phyloP scores from a whole-genome alignment of 2,113 vertebrate species.

The Phrynosoma blainvillii region DNA sequence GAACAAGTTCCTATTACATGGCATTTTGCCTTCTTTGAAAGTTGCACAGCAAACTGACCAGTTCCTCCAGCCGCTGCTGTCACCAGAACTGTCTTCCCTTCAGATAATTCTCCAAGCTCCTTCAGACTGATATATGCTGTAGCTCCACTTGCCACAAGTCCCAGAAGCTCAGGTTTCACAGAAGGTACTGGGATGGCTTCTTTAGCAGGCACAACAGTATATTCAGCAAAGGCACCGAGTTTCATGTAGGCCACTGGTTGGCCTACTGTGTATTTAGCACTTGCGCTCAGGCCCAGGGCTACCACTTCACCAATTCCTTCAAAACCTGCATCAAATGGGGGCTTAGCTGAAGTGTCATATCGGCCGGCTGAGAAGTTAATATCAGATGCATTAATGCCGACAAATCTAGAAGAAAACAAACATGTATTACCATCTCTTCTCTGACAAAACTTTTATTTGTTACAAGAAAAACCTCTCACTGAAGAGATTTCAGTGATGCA shows the following conservation, averaged over 20 bases:
- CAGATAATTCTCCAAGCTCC: slow-evolving; percentile 82
- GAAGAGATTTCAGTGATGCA: background rate
- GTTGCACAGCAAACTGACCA: slow-evolving; percentile 91
- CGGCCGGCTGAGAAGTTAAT: slow-evolving; percentile 92
- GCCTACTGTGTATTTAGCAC: slow-evolving; percentile 82
- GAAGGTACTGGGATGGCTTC: slow-evolving; percentile 78
- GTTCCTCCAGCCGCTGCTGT: slow-evolving; percentile 91
- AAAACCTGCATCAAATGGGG: slow-evolving; percentile 89
- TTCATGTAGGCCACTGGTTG: slow-evolving; percentile 86
- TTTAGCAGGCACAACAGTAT: slow-evolving; percentile 83
- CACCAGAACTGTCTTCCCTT: slow-evolving; percentile 88
- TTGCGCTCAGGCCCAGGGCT: slow-evolving; percentile 89
- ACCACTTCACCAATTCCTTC: slow-evolving; percentile 93
- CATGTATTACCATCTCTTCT: slow-evolving; percentile 54
- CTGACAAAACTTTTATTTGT: background rate
- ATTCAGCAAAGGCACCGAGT: slow-evolving; percentile 89
- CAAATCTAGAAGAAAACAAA: slow-evolving; percentile 84
- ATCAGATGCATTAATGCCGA: slow-evolving; percentile 93
- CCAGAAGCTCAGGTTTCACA: slow-evolving; percentile 83
- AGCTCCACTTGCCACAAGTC: slow-evolving; percentile 86
- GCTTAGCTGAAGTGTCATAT: slow-evolving; percentile 83
- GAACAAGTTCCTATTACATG: slow-evolving; percentile 93
- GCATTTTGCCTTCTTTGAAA: slow-evolving; percentile 89
- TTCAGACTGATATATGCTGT: slow-evolving; percentile 90
- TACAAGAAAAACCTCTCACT: slow-evolving; percentile 20